Evolutionary conservation across 2,797 vertebrate genomes (phyloP).

Genomic region (Aldrovandia affinis): DNA sequence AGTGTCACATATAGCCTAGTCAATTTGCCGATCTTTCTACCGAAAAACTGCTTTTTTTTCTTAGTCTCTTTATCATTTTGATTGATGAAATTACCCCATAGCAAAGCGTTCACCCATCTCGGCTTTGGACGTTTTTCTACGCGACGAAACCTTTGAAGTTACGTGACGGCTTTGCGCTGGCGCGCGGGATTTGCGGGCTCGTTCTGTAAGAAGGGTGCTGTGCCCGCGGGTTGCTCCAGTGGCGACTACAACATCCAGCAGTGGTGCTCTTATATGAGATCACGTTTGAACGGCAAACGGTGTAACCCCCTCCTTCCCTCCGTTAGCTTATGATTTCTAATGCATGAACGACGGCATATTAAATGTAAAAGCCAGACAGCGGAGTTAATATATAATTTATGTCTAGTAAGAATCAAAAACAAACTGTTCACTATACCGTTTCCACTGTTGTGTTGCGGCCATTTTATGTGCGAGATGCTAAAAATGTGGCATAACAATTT

Average conservation of each 20-base stretch:
- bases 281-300: constrained; percentile 37
- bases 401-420: constrained; percentile 59
- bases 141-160: not conserved
- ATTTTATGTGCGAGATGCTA: not conserved
- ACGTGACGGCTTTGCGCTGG: not conserved
- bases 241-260: constrained; percentile 40
- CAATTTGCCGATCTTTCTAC: not conserved
- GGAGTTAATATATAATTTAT: constrained; percentile 69
- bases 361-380: constrained; percentile 64
- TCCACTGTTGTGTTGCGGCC: not conserved
- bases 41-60: not conserved
- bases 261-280: constrained; percentile 54
- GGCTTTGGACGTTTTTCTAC: not conserved
- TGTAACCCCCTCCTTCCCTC: constrained; percentile 38
- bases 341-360: constrained; percentile 62
- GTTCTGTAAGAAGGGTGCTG: constrained; percentile 44
- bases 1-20: not conserved
- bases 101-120: not conserved
- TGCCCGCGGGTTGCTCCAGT: constrained; percentile 14
- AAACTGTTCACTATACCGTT: constrained; percentile 43
- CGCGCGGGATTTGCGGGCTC: not conserved
- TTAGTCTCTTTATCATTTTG: not conserved
- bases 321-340: constrained; percentile 56
- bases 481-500: not conserved
- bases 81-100: not conserved